A percentile compares a stretch with the other conserved stretches of the same genome.
Conservation (phyloP, 2,797 vertebrate species). For the Anguilla anguilla region DNA sequence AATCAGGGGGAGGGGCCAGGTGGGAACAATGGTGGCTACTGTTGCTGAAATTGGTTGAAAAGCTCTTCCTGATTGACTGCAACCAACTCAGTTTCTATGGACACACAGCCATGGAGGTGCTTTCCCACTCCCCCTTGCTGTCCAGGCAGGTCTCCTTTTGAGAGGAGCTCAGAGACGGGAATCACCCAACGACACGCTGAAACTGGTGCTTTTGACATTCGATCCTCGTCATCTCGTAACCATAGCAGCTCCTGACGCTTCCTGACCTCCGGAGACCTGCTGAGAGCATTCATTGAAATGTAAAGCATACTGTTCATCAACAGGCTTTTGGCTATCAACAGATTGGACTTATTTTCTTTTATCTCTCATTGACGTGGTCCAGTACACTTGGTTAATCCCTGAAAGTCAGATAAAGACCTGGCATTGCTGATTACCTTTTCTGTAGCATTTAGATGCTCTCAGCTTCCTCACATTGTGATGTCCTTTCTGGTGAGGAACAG, state of each 20-base stretch:
- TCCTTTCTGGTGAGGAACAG: neutral
- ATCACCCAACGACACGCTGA: neutral
- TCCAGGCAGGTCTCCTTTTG: neutral
- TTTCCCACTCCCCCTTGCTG: neutral
- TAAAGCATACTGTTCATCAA: neutral
- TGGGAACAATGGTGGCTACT: constrained; percentile 22
- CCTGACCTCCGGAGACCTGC: neutral
- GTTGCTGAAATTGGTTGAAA: neutral
- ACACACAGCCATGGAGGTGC: neutral
- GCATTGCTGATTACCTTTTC: neutral
- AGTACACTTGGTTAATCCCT: neutral
- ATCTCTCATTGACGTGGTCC: neutral
- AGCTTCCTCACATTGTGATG: neutral
- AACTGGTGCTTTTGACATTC: neutral
- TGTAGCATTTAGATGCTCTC: neutral
- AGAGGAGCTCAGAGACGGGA: neutral
- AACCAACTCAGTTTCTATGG: neutral
- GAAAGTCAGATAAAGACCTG: neutral
- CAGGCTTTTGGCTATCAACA: neutral
- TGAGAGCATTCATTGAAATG: neutral
- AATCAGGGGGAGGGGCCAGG: neutral
- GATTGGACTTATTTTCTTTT: neutral
- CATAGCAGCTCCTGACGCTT: neutral
- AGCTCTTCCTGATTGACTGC: neutral
- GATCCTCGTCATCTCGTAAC: neutral